Percentiles rank a stretch among this genome's conserved stretches.
phyloP scores from a whole-genome alignment of 2,888 invertebrate genomes.

The Carpatolechia fugitivella region DNA sequence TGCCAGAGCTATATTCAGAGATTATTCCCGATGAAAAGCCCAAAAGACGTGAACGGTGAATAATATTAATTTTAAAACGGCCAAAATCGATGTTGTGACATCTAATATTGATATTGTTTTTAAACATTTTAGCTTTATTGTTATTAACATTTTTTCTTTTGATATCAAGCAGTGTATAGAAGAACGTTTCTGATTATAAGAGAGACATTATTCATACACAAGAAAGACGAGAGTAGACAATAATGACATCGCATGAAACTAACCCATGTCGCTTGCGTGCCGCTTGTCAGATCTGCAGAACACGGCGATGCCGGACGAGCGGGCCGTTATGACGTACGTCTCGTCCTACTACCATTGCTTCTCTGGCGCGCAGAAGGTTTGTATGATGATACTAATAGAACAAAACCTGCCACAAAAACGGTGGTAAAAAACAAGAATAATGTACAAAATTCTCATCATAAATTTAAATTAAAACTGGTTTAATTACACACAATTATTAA shows the following conservation, averaged over 20 bases:
- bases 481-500: too few species aligned
- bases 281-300: slow-evolving; percentile 94
- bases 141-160: slow-evolving; percentile 47
- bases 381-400: slow-evolving; percentile 28
- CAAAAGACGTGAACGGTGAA: slow-evolving; percentile 9
- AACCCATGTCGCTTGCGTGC: slow-evolving; percentile 72
- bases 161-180: slow-evolving; percentile 37
- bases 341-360: slow-evolving; percentile 99
- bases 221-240: slow-evolving; percentile 15
- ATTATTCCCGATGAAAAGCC: slow-evolving; percentile 9
- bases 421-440: neutral
- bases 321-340: slow-evolving; percentile 99
- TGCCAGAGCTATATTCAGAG: neutral
- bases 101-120: slow-evolving; percentile 13
- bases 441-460: neutral
- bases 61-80: neutral
- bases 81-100: slow-evolving; percentile 12
- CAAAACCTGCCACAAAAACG: neutral
- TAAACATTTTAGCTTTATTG: slow-evolving; percentile 44
- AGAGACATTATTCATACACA: neutral
- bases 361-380: slow-evolving; percentile 99
- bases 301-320: slow-evolving; percentile 99
- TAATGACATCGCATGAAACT: slow-evolving; percentile 63
- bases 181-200: neutral
- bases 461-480: too few species aligned